Percentiles rank a stretch among this genome's conserved stretches.
Evolutionary conservation across 2,113 vertebrate species (phyloP).

Genomic region (Lepus americanus): DNA sequence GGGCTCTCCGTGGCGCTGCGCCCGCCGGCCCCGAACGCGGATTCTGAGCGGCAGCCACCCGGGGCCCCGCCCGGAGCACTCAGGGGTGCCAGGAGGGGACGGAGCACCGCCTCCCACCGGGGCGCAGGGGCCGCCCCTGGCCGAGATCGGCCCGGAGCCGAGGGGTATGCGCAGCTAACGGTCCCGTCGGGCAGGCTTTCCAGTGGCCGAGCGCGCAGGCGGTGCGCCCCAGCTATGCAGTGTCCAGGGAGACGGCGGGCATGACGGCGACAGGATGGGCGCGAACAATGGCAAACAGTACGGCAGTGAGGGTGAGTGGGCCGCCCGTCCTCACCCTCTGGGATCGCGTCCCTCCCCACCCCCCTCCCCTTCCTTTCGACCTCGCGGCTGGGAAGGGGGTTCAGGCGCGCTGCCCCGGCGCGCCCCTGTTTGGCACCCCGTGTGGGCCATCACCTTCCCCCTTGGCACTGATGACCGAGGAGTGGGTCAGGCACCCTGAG

Average conservation of each 20-base stretch:
- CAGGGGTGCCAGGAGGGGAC: conserved; percentile 22
- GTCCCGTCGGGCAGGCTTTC: conserved; percentile 62
- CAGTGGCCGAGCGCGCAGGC: conserved; percentile 51
- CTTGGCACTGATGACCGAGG: neutral
- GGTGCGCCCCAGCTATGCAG: conserved; percentile 83
- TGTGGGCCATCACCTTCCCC: neutral
- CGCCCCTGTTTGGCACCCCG: neutral
- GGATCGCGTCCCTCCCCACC: neutral
- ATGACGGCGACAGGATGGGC: conserved; percentile 96
- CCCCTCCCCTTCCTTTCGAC: neutral
- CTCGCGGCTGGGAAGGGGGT: neutral
- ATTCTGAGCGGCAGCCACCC: conserved; percentile 29
- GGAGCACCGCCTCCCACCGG: neutral
- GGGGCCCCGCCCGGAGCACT: neutral
- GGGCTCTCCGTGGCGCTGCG: conserved; percentile 42
- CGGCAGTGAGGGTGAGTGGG: conserved; percentile 96
- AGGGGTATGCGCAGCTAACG: conserved; percentile 68
- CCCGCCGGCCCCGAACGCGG: conserved; percentile 45
- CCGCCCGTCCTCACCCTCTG: conserved; percentile 27
- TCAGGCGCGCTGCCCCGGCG: neutral
- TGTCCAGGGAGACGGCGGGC: conserved; percentile 86
- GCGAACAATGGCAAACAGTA: conserved; percentile 98
- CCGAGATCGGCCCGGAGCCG: conserved; percentile 9
- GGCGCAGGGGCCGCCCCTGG: neutral
- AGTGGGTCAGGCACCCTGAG: neutral